Evolutionary conservation across 2,797 vertebrate genomes (phyloP), one percentile per base, ranked within the genome.

Genomic region (Picus viridis): DNA sequence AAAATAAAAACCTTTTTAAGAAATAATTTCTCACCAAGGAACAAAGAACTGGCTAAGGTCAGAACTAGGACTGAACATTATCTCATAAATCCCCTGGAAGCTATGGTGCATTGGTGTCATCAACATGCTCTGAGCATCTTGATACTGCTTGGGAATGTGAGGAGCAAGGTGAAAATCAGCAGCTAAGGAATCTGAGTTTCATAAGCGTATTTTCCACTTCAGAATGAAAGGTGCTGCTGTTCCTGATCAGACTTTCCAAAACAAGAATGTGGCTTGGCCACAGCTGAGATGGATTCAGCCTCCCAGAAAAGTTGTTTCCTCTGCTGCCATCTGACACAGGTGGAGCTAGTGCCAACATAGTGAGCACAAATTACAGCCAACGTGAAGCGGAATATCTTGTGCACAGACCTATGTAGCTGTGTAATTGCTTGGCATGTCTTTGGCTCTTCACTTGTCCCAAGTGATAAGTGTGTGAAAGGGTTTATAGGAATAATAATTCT

Each of bases 401-500:
- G 93, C 95, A 80, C 9, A 2, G 91, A 88, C 95, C 95, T 96
- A 43, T 90, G 90, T 91, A 94, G 95, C 96, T 97, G 94, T 86
- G 61, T 86, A 95, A 96, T 94, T 95, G 95, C 95, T 97, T 97
- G 96, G 96, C 97, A 97, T 94, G 88, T 94, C 87, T 91, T 90
- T 96, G 94, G 94, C 89, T 96, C 96, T 96, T 96, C 64, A 15
- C 88, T 96, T 96, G 93, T 98, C 97, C 96, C 96, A 93, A 96
- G 97, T 75, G 76, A 94, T 95, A 96, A 94, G 95, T 97, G 88
- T 97, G 95, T 94, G 96, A 96, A 95, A 92, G 94, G 93, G 93
- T 97, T 97, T 97, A 89, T 96, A 92, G 78, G 92, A 96, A 94
- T 96, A 97, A 96, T 97, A 95, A 96, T 91, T 96, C 94, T 88